Evolutionary conservation across 2,888 invertebrate genomes (phyloP), one percentile per base, ranked within the genome.

Genomic region (Leucoma salicis): DNA sequence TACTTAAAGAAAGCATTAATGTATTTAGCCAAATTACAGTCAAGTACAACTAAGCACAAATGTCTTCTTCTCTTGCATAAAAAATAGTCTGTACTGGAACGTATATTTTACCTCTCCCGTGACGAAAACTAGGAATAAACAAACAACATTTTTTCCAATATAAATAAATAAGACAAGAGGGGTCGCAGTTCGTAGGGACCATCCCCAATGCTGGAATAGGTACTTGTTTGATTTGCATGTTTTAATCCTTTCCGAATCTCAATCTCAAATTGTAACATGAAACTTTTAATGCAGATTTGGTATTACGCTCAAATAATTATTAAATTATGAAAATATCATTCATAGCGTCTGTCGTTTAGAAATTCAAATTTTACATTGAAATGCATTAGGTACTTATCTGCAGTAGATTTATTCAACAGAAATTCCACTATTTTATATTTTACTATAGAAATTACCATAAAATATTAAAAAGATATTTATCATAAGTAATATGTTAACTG

Each of bases 171-270:
- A 88, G 84, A 80, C 74, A 71, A 70, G 72, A 63, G 78, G 84
- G 84, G 85, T 79, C 70, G 80, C 68, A 69, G 43, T 54, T 60
- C 52, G 53, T 59, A 73, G 78, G 82, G 79, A 66, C 70, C 64
- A 72, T 73, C 80, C 81, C 83, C 76, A 74, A 71, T 70, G 72
- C 70, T 71, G 61, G 71, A 78, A 79, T 72, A 69, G 68, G 64
- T 67, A 69, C 78, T 81, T 81, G 80, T 84, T 85, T 84, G 83
- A 87, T 87, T 88, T 86, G 85, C 86, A 88, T 87, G 82, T 85
- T 87, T 83, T 86, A 88, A 87, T 87, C 88, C 84, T 85, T 85
- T 83, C 69, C 58, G 67, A 71, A 74, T 77, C 74, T 70, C 62
- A 53, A 74, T 58, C 78, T 73, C 73, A 77, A 74, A 67, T 77